Evolutionary conservation across 2,113 vertebrate species (phyloP), one percentile per base, ranked within the genome.

Genomic region (Leucopsar rothschildi): DNA sequence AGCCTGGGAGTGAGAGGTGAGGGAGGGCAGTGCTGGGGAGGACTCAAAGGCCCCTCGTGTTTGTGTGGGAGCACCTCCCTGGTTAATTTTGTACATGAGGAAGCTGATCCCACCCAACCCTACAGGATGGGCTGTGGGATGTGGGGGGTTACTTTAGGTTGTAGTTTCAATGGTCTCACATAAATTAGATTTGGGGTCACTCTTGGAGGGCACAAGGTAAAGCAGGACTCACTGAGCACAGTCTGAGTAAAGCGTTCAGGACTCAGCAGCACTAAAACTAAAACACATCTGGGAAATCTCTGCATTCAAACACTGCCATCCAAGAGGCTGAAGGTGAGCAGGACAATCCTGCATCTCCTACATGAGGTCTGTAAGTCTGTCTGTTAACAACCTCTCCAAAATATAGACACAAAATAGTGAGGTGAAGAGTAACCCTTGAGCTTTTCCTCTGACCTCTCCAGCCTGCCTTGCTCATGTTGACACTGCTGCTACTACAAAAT

Each of bases 401-500:
- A 75, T 0, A 6, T 0, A 61, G 10, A n/a, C 27, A 50, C 31
- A 21, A 40, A 40, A 40, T 40, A 40, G 6, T 9, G 21, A 31
- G 29, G 19, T 25, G 20, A 73, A 18, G 49, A 72, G 25, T 4
- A 16, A 64, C 24, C n/a, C 50, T 13, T 11, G 9, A 73, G 17
- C 42, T 63, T 55, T 3, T 35, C 45, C 60, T 82, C 72, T 35
- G 68, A 11, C 55, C 88, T 44, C 44, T 49, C 57, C 80, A 86
- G 37, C 31, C 64, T 45, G 47, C 63, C 70, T 71, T n/a, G 24
- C 52, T 90, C 55, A 3, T 2, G 5, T 18, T n/a, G 28, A 8
- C 17, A 3, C 33, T 11, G 31, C 57, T 71, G 42, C 45, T 52
- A 37, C 35, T 35, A 56, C 27, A 44, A 37, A 70, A 72, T 15